These are phyloP conservation scores for Lymantria dispar DNA, from an alignment of 2,888 invertebrate genomes.

Conservation along the genomic window DNA sequence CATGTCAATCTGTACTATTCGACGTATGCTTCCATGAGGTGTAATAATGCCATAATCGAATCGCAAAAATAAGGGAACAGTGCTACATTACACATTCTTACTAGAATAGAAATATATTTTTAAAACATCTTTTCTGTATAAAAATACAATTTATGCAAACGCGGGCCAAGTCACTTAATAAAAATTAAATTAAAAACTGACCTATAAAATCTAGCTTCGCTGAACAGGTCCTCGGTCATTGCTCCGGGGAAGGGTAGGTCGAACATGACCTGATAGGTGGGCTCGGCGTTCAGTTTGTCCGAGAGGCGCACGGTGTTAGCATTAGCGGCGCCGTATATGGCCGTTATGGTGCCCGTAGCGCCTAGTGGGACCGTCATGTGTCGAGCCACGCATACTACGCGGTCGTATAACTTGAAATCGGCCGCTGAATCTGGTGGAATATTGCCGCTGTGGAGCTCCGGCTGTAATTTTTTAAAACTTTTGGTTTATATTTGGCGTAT, in stretches of 20 bases:
- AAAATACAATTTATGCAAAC: too few relatives aligned
- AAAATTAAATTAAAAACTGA: conserved; percentile 20
- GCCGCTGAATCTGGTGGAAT: conserved; percentile 86
- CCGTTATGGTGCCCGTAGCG: conserved; percentile 92
- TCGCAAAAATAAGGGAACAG: too few relatives aligned
- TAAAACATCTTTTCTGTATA: too few relatives aligned
- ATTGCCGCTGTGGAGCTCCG: conserved; percentile 78
- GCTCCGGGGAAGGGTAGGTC: conserved; percentile 89
- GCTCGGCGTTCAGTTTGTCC: conserved; percentile 79
- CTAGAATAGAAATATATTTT: too few relatives aligned
- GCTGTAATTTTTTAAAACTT: conserved; percentile 35
- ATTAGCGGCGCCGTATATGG: conserved; percentile 65
- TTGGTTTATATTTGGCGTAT: too few relatives aligned
- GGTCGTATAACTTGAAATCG: conserved; percentile 88
- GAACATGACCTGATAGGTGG: conserved; percentile 90
- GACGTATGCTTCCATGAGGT: too few relatives aligned
- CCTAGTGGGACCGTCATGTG: conserved; percentile 92
- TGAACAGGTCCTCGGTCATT: conserved; percentile 53
- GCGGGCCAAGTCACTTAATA: too few relatives aligned
- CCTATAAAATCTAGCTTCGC: conserved; percentile 62
- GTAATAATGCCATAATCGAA: too few relatives aligned
- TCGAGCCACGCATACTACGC: conserved; percentile 90
- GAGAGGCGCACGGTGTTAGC: conserved; percentile 72
- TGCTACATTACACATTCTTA: too few relatives aligned
- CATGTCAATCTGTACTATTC: too few relatives aligned